Evolutionary conservation across 1,140 invertebrate species (phyloP), one percentile per base, ranked within the genome.

Genomic region (Apocrypta bakeri): DNA sequence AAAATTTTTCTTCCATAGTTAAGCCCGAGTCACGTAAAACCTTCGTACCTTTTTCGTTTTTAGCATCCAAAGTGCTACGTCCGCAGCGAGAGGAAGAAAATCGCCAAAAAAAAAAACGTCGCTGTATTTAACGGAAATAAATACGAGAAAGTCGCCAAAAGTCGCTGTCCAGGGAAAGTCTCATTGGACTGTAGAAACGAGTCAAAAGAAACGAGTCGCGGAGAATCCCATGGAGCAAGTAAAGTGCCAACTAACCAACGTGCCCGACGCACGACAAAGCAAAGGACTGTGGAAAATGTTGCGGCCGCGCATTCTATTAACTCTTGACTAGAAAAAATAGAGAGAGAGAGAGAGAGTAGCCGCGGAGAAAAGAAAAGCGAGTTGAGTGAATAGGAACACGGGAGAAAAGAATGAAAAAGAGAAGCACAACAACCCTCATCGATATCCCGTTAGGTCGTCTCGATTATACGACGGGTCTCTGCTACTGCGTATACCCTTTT

Each of bases 381-480:
- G 21, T 27, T 27, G 66, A 64, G 56, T 64, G 25, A 48, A 69
- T 31, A 79, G n/a, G 63, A 63, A 63, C n/a, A 37, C 29, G 24
- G 75, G 29, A 17, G 33, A 75, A 75, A 31, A 63, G 73, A 37
- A 78, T 25, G 64, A 78, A 17, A 77, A 24, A 9, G 2, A 14
- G 48, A 21, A 3, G 21, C 31, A 17, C 68, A 64, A 25, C 74
- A 78, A 82, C 81, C 81, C 81, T 63, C 75, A 27, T 73, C 66
- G 75, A 74, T 79, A 90, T 90, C 81, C 90, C 89, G 90, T 91
- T 91, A 91, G 87, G 88, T 89, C 88, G 68, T 68, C 77, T 83
- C 63, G 71, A 83, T 79, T 63, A 68, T 64, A 79, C 76, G 74
- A 71, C 21, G 27, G n/a, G 27, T 48, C 48, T 56, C 48, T 2